Evolutionary conservation across 2,113 vertebrate species (phyloP).

Genomic region (Lethenteron camtschaticum): DNA sequence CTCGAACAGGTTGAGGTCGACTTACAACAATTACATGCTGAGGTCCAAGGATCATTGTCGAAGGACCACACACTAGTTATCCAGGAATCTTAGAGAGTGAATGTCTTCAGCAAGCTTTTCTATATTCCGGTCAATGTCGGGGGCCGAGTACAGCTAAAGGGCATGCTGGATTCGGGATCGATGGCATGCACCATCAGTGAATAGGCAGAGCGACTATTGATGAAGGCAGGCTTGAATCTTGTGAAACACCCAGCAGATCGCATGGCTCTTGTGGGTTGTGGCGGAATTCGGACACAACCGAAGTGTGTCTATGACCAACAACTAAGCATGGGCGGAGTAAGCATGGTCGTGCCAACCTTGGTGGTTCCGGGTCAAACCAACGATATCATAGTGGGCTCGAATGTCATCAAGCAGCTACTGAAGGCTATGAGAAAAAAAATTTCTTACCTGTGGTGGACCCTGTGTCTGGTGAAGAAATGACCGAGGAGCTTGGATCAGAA

Average conservation of each 20-base stretch:
- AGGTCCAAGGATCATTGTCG: no score
- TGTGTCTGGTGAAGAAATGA: no score
- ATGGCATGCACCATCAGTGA: conserved; percentile 13
- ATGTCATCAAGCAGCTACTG: conserved; percentile 10
- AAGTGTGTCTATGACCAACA: conserved; percentile 11
- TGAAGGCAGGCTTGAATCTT: background rate
- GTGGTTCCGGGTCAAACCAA: conserved; percentile 10
- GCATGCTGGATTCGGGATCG: background rate
- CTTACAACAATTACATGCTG: no score
- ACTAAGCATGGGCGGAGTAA: conserved; percentile 8
- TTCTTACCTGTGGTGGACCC: no score
- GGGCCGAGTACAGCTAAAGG: conserved; percentile 8
- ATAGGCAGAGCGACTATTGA: conserved; percentile 4
- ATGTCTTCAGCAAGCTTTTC: no score
- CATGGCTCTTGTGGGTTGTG: conserved; percentile 12
- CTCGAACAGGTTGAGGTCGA: no score
- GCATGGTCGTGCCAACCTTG: conserved; percentile 9
- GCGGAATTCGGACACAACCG: conserved; percentile 9
- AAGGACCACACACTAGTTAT: no score
- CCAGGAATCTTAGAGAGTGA: no score
- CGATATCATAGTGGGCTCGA: conserved; percentile 11
- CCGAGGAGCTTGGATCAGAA: no score
- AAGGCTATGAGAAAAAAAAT: no score
- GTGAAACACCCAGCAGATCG: background rate
- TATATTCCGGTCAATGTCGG: no score